Conservation (phyloP, 2,113 vertebrate genomes). For the Oreochromis tanganicae region DNA sequence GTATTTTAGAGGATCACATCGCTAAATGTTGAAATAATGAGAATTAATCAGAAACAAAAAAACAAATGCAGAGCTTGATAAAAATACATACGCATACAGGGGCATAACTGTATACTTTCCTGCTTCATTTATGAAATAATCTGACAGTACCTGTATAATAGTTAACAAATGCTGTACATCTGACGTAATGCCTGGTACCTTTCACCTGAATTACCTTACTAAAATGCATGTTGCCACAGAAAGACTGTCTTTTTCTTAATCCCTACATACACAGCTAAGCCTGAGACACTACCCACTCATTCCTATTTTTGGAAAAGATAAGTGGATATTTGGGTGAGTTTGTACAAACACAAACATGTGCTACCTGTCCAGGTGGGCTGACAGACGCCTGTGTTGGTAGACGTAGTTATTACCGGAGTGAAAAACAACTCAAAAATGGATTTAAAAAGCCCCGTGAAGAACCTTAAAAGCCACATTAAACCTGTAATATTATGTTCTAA, state of each 20-base stretch:
- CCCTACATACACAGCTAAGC: neutral
- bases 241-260: neutral
- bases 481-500: neutral
- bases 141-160: neutral
- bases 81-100: neutral
- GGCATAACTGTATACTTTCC: neutral
- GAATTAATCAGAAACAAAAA: neutral
- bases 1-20: neutral
- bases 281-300: neutral
- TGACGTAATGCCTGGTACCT: neutral
- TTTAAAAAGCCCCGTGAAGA: neutral
- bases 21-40: neutral
- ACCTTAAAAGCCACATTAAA: neutral
- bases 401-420: neutral
- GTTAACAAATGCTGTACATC: neutral
- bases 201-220: neutral
- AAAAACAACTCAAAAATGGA: neutral
- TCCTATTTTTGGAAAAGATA: neutral
- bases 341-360: constrained; percentile 6
- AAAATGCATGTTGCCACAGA: neutral
- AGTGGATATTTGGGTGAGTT: neutral
- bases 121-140: neutral
- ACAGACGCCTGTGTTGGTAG: neutral
- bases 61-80: neutral
- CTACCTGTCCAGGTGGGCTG: neutral